Conservation (phyloP, 2,113 vertebrate genomes). For the Porphyrio hochstetteri region DNA sequence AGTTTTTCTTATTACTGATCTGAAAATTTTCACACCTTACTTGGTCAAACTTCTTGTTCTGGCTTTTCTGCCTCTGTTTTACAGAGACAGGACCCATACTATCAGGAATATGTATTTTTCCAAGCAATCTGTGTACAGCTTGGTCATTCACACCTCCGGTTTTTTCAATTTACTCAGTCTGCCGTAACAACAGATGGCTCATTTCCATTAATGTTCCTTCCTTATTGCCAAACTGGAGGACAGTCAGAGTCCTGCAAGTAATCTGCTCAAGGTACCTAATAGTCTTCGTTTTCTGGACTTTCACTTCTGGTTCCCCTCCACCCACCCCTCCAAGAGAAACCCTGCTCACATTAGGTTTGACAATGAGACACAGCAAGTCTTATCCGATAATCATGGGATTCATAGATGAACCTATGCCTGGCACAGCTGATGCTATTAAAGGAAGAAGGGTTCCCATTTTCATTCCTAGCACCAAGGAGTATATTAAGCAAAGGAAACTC, state of each 20-base stretch:
- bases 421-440: background rate
- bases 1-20: background rate
- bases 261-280: background rate
- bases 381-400: background rate
- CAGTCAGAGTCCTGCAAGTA: background rate
- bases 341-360: background rate
- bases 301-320: background rate
- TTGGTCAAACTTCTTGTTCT: background rate
- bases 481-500: background rate
- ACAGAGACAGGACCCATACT: background rate
- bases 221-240: background rate
- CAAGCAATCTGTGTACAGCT: background rate
- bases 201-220: background rate
- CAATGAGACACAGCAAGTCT: background rate
- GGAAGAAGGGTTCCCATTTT: background rate
- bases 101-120: background rate
- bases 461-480: background rate
- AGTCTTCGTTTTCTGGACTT: background rate
- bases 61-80: background rate
- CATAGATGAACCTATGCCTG: background rate
- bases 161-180: background rate
- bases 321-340: background rate
- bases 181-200: background rate
- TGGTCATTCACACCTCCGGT: background rate
- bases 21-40: background rate